Percentiles rank a stretch among this genome's conserved stretches.
phyloP scores from a whole-genome alignment of 2,113 vertebrate species.

The Podocnemis expansa region DNA sequence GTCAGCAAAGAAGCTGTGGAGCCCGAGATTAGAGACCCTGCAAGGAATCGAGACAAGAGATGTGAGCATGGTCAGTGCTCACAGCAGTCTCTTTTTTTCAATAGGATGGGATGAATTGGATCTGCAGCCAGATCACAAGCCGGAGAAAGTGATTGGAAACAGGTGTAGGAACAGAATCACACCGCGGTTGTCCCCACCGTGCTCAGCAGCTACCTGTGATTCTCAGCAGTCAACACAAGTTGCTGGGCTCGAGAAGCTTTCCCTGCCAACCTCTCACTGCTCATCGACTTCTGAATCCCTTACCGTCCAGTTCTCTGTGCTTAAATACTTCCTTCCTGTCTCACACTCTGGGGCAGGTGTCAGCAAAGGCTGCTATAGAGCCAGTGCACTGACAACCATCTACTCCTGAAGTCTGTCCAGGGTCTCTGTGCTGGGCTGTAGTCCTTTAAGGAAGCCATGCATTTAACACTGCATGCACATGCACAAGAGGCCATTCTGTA shows the following conservation, averaged over 20 bases:
- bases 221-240: accelerated
- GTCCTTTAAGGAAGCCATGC: not conserved
- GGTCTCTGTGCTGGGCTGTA: no score
- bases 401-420: no score
- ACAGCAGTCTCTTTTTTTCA: not conserved
- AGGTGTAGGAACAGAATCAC: not conserved
- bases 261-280: not conserved
- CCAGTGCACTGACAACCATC: no score
- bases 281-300: not conserved
- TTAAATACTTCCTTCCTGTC: not conserved
- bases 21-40: not conserved
- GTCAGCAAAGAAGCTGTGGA: not conserved
- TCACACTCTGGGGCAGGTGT: not conserved
- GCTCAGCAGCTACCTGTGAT: accelerated
- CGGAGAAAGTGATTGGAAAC: slow-evolving; percentile 80
- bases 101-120: slow-evolving; percentile 94
- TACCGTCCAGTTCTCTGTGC: not conserved
- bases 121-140: slow-evolving; percentile 88
- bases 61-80: not conserved
- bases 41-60: not conserved
- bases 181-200: not conserved
- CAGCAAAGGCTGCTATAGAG: accelerated
- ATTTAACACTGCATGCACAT: no score
- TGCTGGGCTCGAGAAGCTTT: not conserved
- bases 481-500: not conserved